phyloP scores from a whole-genome alignment of 1,140 invertebrate species.

The Pectinophora gossypiella region DNA sequence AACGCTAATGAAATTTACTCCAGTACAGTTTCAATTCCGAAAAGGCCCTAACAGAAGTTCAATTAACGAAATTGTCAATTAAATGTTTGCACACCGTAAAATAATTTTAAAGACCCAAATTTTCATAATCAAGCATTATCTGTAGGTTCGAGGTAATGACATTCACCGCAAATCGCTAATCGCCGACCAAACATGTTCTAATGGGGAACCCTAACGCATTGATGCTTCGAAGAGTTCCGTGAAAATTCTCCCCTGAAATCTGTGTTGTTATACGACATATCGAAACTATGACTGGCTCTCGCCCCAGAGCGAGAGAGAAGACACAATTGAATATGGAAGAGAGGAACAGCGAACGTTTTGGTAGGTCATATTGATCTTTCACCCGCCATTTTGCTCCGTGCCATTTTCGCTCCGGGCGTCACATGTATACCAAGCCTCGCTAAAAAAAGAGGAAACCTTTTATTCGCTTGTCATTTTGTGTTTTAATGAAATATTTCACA shows the following conservation, averaged over 20 bases:
- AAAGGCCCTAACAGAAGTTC: slow-evolving; percentile 2
- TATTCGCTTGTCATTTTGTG: slow-evolving; percentile 57
- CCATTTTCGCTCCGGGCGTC: slow-evolving; percentile 65
- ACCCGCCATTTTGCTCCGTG: slow-evolving; percentile 68
- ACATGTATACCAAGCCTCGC: slow-evolving; percentile 46
- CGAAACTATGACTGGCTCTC: slow-evolving; percentile 41
- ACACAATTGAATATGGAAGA: slow-evolving; percentile 21
- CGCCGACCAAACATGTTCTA: slow-evolving; percentile 33
- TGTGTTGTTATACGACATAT: slow-evolving; percentile 58
- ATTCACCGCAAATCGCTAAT: slow-evolving; percentile 47
- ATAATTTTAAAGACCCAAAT: slow-evolving; percentile 33
- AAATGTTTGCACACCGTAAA: slow-evolving; percentile 31
- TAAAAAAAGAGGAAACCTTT: slow-evolving; percentile 55
- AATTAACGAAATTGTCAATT: slow-evolving; percentile 22
- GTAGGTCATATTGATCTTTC: slow-evolving; percentile 72
- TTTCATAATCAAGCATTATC: slow-evolving; percentile 41
- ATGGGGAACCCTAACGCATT: slow-evolving; percentile 34
- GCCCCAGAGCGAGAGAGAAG: slow-evolving; percentile 38
- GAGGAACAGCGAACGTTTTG: slow-evolving; percentile 51
- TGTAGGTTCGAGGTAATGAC: slow-evolving; percentile 29
- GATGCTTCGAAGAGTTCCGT: slow-evolving; percentile 22
- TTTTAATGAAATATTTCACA: slow-evolving; percentile 45
- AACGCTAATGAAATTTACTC: neutral
- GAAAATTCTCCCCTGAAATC: slow-evolving; percentile 56
- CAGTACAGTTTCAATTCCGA: neutral